Percentiles rank a stretch among this genome's conserved stretches.
These are phyloP conservation scores for Pipistrellus nathusii DNA, from an alignment of 2,797 vertebrate species.

Conservation along the genomic window DNA sequence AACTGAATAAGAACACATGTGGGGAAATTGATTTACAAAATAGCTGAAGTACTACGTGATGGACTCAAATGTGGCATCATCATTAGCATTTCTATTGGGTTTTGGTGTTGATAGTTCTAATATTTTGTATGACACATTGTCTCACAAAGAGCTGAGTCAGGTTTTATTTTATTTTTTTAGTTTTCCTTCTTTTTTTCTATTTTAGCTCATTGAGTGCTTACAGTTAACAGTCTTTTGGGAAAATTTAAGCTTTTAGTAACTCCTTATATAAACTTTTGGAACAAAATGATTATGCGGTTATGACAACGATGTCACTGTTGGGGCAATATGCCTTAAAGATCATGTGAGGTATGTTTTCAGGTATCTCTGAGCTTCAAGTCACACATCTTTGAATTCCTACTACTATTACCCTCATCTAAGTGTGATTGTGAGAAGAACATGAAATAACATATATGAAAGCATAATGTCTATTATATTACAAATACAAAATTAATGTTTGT, in stretches of 20 bases:
- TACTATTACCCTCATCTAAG: background rate
- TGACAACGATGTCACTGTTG: background rate
- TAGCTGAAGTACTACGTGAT: background rate
- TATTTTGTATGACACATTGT: slow-evolving; percentile 12
- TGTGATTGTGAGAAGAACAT: background rate
- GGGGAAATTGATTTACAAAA: background rate
- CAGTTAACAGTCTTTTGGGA: background rate
- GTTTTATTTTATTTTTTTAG: background rate
- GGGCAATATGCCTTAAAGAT: background rate
- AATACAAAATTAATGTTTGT: background rate
- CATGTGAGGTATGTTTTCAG: background rate
- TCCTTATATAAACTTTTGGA: background rate
- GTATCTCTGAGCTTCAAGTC: background rate
- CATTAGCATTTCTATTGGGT: background rate
- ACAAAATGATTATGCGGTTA: background rate
- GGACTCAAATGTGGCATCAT: slow-evolving; percentile 3
- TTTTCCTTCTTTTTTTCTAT: background rate
- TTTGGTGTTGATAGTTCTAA: slow-evolving; percentile 25
- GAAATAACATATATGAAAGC: background rate
- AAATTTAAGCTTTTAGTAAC: slow-evolving; percentile 17
- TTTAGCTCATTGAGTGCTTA: background rate
- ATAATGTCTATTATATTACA: background rate
- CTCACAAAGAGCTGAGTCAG: background rate
- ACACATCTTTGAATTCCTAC: background rate
- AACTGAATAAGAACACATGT: slow-evolving; percentile 48